phyloP scores from a whole-genome alignment of 2,888 invertebrate species.

The Oligia latruncula region DNA sequence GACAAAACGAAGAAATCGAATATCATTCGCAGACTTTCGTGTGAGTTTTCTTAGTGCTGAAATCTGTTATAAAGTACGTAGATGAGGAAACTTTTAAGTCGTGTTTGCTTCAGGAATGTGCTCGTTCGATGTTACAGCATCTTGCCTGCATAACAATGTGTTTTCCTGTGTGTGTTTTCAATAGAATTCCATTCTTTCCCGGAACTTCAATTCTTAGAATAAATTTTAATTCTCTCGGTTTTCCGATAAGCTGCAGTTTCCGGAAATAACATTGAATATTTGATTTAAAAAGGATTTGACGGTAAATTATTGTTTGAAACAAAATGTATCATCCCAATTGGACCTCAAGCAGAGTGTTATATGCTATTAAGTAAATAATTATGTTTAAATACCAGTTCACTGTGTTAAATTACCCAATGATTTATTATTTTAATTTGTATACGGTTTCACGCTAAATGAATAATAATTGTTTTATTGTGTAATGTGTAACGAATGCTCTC shows the following conservation, averaged over 20 bases:
- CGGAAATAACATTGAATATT: not conserved
- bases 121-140: constrained; percentile 37
- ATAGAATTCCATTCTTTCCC: constrained; percentile 42
- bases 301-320: not conserved
- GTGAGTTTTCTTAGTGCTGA: constrained; percentile 51
- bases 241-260: not conserved
- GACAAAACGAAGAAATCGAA: constrained; percentile 78
- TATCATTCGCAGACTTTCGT: constrained; percentile 71
- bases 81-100: constrained; percentile 59
- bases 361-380: constrained; percentile 9
- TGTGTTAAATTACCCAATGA: constrained; percentile 7
- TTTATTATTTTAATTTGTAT: constrained; percentile 44
- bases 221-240: constrained; percentile 10
- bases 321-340: not conserved
- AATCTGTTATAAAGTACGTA: constrained; percentile 59
- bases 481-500: not conserved
- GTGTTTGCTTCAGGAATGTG: constrained; percentile 48
- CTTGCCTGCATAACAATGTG: constrained; percentile 53
- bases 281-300: not conserved
- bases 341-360: not conserved
- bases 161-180: constrained; percentile 46
- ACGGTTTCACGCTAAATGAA: constrained; percentile 1
- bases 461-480: constrained; percentile 8
- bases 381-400: constrained; percentile 18
- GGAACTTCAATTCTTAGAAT: constrained; percentile 16